Percentiles rank a stretch among this genome's conserved stretches.
phyloP scores from a whole-genome alignment of 2,113 vertebrate genomes.

The Barbus barbus region DNA sequence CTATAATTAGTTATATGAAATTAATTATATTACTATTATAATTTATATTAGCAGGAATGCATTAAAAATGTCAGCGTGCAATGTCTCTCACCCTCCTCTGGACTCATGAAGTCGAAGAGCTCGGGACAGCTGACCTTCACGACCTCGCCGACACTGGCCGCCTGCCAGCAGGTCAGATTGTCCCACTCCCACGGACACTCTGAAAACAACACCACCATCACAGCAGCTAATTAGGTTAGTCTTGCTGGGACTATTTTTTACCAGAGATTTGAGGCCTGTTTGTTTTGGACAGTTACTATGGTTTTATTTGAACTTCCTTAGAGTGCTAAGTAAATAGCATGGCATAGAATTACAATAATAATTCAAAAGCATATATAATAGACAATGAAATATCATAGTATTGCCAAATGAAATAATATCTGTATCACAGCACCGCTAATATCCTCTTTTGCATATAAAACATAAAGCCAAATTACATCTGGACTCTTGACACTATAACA shows the following conservation, averaged over 20 bases:
- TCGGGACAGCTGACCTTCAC: constrained; percentile 89
- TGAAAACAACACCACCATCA: constrained; percentile 52
- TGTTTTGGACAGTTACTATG: background rate
- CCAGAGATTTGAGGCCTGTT: background rate
- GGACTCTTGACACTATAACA: background rate
- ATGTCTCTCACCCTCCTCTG: constrained; percentile 85
- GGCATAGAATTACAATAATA: no score
- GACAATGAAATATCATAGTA: background rate
- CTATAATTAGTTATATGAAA: no score
- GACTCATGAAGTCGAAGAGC: constrained; percentile 84
- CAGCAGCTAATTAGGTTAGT: background rate
- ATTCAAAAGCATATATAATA: background rate
- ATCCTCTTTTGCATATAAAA: no score
- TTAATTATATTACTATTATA: no score
- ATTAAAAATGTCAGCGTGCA: no score
- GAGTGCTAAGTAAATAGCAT: background rate
- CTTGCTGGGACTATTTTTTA: background rate
- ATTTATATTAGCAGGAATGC: no score
- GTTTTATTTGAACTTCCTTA: background rate
- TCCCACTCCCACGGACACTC: constrained; percentile 95
- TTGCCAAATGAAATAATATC: background rate
- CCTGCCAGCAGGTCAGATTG: constrained; percentile 95
- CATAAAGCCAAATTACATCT: background rate
- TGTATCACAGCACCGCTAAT: background rate
- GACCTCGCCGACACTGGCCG: constrained; percentile 80